phyloP scores from a whole-genome alignment of 2,888 invertebrate genomes.

The Ligdia adustata region DNA sequence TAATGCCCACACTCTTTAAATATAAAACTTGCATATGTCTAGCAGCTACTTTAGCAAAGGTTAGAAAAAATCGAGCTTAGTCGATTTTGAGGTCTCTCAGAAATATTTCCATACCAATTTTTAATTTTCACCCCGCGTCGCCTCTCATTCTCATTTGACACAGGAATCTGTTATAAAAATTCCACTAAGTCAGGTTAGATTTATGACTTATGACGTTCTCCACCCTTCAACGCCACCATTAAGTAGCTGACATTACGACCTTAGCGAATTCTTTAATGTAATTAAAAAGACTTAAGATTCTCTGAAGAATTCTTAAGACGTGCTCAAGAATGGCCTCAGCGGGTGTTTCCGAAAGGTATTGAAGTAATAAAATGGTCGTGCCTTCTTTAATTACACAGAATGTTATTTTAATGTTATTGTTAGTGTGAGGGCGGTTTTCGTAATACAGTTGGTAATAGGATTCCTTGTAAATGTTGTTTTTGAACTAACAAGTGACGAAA shows the following conservation, averaged over 20 bases:
- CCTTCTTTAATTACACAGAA: constrained; percentile 12
- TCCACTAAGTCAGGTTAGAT: constrained; percentile 45
- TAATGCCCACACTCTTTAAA: too few relatives aligned
- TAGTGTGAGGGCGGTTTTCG: background rate
- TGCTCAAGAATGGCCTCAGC: constrained; percentile 12
- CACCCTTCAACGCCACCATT: constrained; percentile 20
- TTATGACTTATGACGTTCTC: constrained; percentile 36
- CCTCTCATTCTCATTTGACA: constrained; percentile 32
- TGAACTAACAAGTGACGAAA: too few relatives aligned
- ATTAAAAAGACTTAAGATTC: constrained; percentile 48
- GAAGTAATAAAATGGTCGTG: constrained; percentile 16
- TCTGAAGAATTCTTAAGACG: constrained; percentile 18
- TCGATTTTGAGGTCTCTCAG: background rate
- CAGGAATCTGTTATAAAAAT: constrained; percentile 40
- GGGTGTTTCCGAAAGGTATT: constrained; percentile 18
- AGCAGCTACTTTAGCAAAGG: too few relatives aligned
- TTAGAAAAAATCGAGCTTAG: too few relatives aligned
- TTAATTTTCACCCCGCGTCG: constrained; percentile 26
- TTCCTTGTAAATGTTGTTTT: background rate
- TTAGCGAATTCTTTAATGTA: constrained; percentile 47
- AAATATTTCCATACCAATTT: too few relatives aligned
- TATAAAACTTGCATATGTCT: too few relatives aligned
- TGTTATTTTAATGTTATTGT: constrained; percentile 1
- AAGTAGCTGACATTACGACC: constrained; percentile 37
- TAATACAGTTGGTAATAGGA: background rate